phyloP scores from a whole-genome alignment of 2,888 invertebrate genomes.

The Caenorhabditis sp. region DNA sequence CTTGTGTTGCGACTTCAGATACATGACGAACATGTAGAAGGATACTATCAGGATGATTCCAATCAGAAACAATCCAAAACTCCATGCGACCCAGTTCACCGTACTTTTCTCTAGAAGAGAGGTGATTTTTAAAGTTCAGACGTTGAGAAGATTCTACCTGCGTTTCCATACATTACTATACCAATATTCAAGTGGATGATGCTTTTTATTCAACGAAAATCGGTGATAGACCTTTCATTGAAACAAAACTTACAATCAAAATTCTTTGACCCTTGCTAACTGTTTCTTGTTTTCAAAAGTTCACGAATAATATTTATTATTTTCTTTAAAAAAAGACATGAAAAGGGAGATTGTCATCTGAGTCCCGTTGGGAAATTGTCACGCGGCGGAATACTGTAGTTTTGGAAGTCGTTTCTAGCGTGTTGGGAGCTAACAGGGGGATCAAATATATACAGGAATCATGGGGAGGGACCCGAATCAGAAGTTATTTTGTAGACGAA shows the following conservation, averaged over 20 bases:
- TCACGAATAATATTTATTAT: slow-evolving; percentile 4
- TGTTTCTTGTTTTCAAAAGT: background rate
- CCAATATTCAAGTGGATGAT: slow-evolving; percentile 38
- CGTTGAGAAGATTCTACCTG: background rate
- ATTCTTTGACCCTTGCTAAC: background rate
- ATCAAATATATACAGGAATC: slow-evolving; percentile 43
- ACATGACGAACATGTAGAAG: slow-evolving; percentile 18
- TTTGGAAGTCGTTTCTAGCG: slow-evolving; percentile 3
- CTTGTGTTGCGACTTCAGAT: slow-evolving; percentile 23
- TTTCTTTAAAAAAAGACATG: background rate
- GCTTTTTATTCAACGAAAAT: slow-evolving; percentile 7
- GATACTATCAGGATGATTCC: slow-evolving; percentile 11
- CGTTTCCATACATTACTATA: slow-evolving; percentile 24
- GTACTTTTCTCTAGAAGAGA: slow-evolving; percentile 10
- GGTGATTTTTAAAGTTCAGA: too few species aligned
- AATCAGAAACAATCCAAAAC: slow-evolving; percentile 17
- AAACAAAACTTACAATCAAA: background rate
- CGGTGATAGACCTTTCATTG: slow-evolving; percentile 26
- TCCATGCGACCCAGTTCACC: slow-evolving; percentile 19
- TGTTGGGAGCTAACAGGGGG: background rate
- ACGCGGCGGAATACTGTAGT: slow-evolving; percentile 18
- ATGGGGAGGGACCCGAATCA: background rate
- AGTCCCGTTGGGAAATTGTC: slow-evolving; percentile 11
- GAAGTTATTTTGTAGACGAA: background rate
- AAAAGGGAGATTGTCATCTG: background rate